Percentiles rank a stretch among this genome's conserved stretches.
phyloP scores from a whole-genome alignment of 2,888 invertebrate genomes.

The Callyntrura sp. region DNA sequence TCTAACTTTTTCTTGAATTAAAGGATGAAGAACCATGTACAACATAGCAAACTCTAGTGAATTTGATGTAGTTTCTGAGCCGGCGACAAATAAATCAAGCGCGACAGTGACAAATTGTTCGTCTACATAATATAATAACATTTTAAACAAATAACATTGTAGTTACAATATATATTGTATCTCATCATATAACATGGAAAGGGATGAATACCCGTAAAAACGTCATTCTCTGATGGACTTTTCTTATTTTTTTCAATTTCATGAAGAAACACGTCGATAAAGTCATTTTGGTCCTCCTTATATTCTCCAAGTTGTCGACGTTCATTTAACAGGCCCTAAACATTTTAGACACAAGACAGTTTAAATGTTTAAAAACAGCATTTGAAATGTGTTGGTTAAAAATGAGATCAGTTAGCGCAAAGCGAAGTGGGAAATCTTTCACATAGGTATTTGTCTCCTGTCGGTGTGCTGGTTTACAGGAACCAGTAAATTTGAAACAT shows the following conservation, averaged over 20 bases:
- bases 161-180: too few species aligned
- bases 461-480: too few species aligned
- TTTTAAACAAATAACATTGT: too few species aligned
- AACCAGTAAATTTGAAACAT: too few species aligned
- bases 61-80: conserved; percentile 83
- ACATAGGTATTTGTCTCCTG: too few species aligned
- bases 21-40: conserved; percentile 84
- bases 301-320: conserved; percentile 75
- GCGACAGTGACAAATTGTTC: conserved; percentile 78
- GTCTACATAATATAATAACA: too few species aligned
- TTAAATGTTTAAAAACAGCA: not conserved
- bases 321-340: conserved; percentile 76
- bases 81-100: conserved; percentile 80
- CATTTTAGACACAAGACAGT: not conserved
- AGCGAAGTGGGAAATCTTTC: too few species aligned
- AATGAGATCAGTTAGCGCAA: not conserved
- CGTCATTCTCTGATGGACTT: conserved; percentile 45
- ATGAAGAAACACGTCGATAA: conserved; percentile 80
- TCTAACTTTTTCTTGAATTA: conserved; percentile 83
- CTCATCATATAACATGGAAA: too few species aligned
- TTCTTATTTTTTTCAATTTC: conserved; percentile 80
- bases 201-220: conserved; percentile 71
- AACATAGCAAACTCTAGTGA: conserved; percentile 83
- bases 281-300: conserved; percentile 80
- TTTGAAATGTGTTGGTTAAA: too few species aligned